phyloP scores from a whole-genome alignment of 30 jellyfish, hydroid and myxozoan species.

The Nemopilema nomurai region DNA sequence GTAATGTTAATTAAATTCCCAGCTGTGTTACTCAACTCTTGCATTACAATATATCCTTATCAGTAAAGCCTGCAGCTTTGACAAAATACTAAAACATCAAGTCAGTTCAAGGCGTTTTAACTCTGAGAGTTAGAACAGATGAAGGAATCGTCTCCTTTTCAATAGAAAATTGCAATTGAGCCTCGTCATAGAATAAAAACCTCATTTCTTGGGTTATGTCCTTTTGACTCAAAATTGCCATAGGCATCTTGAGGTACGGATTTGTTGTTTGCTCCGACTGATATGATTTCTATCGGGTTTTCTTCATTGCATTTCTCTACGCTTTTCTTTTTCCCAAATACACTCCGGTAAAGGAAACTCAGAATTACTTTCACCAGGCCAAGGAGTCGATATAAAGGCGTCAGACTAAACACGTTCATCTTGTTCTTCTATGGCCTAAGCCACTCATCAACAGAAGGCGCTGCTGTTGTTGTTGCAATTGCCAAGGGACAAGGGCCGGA shows the following conservation, averaged over 20 bases:
- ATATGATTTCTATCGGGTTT: slow-evolving; percentile 22
- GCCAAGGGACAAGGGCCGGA: background rate
- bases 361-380: background rate
- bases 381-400: background rate
- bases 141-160: too few species aligned
- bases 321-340: slow-evolving; percentile 7
- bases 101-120: too few species aligned
- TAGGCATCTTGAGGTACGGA: background rate
- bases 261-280: slow-evolving; percentile 10
- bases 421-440: background rate
- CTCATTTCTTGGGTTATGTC: too few species aligned
- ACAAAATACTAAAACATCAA: too few species aligned
- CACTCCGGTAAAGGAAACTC: background rate
- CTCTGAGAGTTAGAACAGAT: too few species aligned
- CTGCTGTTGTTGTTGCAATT: background rate
- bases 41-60: too few species aligned
- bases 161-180: too few species aligned
- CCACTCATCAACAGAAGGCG: background rate
- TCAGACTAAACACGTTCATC: slow-evolving; percentile 19
- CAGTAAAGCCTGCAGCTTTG: too few species aligned
- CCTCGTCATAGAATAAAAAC: too few species aligned
- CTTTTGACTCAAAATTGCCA: background rate
- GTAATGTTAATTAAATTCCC: too few species aligned
- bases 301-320: slow-evolving; percentile 3
- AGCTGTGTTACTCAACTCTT: too few species aligned